Percentiles rank a stretch among this genome's conserved stretches.
Evolutionary conservation across 2,888 invertebrate genomes (phyloP).

Genomic region (Cheilosia soror): DNA sequence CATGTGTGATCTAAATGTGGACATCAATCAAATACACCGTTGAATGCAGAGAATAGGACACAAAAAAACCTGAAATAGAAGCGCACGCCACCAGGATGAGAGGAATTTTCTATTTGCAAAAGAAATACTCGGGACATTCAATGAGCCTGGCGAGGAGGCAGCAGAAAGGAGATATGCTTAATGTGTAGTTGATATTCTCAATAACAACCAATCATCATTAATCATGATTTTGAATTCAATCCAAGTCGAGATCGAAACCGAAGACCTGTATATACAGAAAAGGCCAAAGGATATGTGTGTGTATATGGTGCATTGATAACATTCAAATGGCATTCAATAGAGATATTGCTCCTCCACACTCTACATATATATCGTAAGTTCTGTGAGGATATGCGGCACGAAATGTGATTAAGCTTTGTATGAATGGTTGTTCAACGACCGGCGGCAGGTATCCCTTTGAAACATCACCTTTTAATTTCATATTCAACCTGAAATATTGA

Average conservation of each 20-base stretch:
- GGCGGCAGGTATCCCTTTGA: constrained; percentile 44
- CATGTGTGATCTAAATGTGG: constrained; percentile 70
- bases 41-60: constrained; percentile 61
- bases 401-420: constrained; percentile 50
- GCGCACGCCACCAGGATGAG: constrained; percentile 61
- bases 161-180: constrained; percentile 1
- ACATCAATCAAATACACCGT: constrained; percentile 74
- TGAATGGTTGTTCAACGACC: constrained; percentile 14
- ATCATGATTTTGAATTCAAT: constrained; percentile 74
- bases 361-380: constrained; percentile 6
- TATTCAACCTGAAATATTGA: constrained; percentile 22
- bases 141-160: neutral
- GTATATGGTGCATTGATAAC: constrained; percentile 50
- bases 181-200: constrained; percentile 74
- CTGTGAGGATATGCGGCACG: constrained; percentile 22
- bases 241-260: constrained; percentile 52
- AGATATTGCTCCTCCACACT: constrained; percentile 25
- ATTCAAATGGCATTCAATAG: constrained; percentile 53
- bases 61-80: constrained; percentile 16
- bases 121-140: constrained; percentile 50
- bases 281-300: constrained; percentile 27
- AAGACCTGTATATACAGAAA: neutral
- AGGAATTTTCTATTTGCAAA: constrained; percentile 62
- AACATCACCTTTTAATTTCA: constrained; percentile 57
- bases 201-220: constrained; percentile 75